Conservation (phyloP, 2,797 vertebrate genomes). For the Cephalopachus bancanus region DNA sequence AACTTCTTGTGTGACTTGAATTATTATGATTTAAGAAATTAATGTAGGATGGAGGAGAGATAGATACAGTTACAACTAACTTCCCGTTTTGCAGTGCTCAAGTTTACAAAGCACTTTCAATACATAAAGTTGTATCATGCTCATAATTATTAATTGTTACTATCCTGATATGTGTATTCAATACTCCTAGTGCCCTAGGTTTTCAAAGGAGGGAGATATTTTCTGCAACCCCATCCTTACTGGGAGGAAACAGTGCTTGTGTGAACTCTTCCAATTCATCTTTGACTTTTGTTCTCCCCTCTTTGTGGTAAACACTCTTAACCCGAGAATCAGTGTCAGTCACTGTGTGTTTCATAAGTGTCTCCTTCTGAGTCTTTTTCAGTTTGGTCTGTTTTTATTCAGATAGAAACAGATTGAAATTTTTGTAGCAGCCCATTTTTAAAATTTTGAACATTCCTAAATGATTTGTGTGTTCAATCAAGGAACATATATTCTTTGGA, state of each 20-base stretch:
- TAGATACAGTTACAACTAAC: neutral
- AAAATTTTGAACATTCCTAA: neutral
- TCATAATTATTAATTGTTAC: neutral
- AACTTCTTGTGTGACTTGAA: neutral
- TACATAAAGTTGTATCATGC: neutral
- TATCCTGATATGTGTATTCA: neutral
- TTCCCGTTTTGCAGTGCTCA: neutral
- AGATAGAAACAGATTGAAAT: neutral
- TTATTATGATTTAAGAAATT: neutral
- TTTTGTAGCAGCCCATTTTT: constrained; percentile 30
- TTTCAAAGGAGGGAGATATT: neutral
- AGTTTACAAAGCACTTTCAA: neutral
- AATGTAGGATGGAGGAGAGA: neutral
- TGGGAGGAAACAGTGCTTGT: neutral
- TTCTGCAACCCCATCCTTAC: neutral
- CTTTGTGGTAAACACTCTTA: neutral
- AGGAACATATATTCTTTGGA: neutral
- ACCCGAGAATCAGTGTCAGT: neutral
- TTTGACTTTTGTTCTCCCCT: neutral
- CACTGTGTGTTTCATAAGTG: neutral
- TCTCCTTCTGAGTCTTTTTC: neutral
- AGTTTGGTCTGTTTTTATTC: constrained; percentile 31
- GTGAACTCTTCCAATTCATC: neutral
- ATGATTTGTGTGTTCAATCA: constrained; percentile 37
- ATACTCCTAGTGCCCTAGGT: neutral